Base-by-base conservation (phyloP, 1,140 invertebrate genomes). In the Tetranychus urticae region DNA sequence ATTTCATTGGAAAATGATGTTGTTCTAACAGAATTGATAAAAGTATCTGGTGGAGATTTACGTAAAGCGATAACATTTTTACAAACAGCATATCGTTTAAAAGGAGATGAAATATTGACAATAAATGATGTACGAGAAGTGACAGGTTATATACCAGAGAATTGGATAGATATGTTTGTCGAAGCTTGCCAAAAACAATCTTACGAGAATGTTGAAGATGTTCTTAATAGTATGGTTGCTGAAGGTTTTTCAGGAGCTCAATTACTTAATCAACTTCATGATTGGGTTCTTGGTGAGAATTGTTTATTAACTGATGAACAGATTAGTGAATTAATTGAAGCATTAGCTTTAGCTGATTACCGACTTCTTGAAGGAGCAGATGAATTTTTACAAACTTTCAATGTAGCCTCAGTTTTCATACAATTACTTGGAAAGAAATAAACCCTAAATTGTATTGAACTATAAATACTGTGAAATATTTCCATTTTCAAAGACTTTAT, bases 41-140 rank as follows among this genome's bases (percentile, higher is more conserved):
- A 85, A 65, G 83, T 85, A 6, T 90, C 87, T 10, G 86, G 87
- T 59, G 96, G 96, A 31, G 96, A 99, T 77, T 76, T 99, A 69
- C 77, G 94, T 67, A 80, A 85, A 63, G 90, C 92, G 0, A 92
- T 97, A 42, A 97, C 91, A 23, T 83, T 82, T 46, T 73, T 97
- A n/a, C 93, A 97, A 69, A 90, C 88, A 61, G 85, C 85, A 63
- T 80, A 82, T 56, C 76, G 85, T 48, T 73, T 89, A 0, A 80
- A 82, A 36, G 78, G 77, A 47, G 56, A 59, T 47, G 73, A 76
- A 39, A 71, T 75, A 12, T 78, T 88, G 5, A 78, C 74, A 2
- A 68, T 77, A n/a, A 66, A 73, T 61, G 58, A 61, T 54, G 56
- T 61, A 58, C 56, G 59, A 62, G 59, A 60, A 52, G 61, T 63